Base-by-base conservation (phyloP, 2,888 invertebrate species). In the Melanargia galathea region DNA sequence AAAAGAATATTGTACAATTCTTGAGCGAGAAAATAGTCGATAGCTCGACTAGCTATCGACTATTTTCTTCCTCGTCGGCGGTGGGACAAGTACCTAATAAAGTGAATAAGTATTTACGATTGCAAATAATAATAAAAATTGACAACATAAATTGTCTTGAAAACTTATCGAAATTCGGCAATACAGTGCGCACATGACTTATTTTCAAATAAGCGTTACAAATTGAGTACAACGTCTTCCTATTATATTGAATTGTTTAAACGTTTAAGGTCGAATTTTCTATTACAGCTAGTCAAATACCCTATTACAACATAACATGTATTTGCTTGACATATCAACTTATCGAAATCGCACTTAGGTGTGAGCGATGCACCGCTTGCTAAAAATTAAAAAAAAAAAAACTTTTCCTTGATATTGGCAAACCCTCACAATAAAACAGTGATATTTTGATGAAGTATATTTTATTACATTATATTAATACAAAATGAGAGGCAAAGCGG, bases 361-460 rank as follows among this genome's bases (percentile, higher is more conserved):
- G 85, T 83, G 84, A 80, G 83, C 81, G 75, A 67, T 79, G 87
- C 90, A 89, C 86, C 72, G 88, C 88, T 88, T 89, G 82, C 81
- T 77, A 68, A 64, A 58, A 63, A 7, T 30, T 30, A 26, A 26
- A 64, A 69, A 72, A 69, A 72, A 76, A 74, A 76, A 43, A 18
- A 16, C 2, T 10, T 8, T 18, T 18, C 43, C 8, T 43, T 43
- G 87, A 85, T 88, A 89, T 89, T 92, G 90, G 90, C 90, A 92
- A 91, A 90, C 92, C 90, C 74, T 81, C 90, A 90, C 91, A 87
- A 88, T 87, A 72, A 81, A 83, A 78, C 66, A 76, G 69, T 76
- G 75, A 80, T 82, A 81, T 81, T 82, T 81, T 81, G 72, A 79
- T 82, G 81, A 76, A 70, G 65, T 71, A 68, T 71, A 72, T 70